These are phyloP conservation scores for Chionomys nivalis DNA, from an alignment of 2,113 vertebrate genomes.

Conservation along the genomic window DNA sequence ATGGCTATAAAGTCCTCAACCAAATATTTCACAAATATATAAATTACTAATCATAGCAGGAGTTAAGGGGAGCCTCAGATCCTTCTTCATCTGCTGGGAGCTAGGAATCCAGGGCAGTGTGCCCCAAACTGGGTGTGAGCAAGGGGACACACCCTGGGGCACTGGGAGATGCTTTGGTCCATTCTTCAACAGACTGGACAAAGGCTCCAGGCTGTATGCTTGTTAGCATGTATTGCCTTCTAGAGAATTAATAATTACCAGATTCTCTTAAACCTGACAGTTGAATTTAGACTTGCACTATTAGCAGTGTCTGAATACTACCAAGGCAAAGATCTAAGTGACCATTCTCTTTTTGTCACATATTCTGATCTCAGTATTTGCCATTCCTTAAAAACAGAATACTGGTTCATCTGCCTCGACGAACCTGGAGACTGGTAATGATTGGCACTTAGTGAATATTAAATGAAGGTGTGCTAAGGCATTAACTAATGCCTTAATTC, in stretches of 20 bases:
- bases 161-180: background rate
- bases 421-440: background rate
- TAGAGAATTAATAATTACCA: background rate
- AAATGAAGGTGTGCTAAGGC: background rate
- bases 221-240: background rate
- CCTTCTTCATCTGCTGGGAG: background rate
- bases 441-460: background rate
- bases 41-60: background rate
- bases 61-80: background rate
- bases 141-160: background rate
- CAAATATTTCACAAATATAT: background rate
- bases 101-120: background rate
- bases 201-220: background rate
- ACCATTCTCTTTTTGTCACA: background rate
- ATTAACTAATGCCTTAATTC: background rate
- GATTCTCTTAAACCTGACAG: background rate
- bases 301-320: background rate
- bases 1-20: conserved; percentile 37
- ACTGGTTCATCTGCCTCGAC: background rate
- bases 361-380: conserved; percentile 12
- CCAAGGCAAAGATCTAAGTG: background rate
- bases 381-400: background rate
- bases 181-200: background rate
- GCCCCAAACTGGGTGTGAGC: background rate
- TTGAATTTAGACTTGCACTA: background rate